These are phyloP conservation scores for Pinna nobilis DNA, from an alignment of 1,140 invertebrate genomes.

Conservation along the genomic window DNA sequence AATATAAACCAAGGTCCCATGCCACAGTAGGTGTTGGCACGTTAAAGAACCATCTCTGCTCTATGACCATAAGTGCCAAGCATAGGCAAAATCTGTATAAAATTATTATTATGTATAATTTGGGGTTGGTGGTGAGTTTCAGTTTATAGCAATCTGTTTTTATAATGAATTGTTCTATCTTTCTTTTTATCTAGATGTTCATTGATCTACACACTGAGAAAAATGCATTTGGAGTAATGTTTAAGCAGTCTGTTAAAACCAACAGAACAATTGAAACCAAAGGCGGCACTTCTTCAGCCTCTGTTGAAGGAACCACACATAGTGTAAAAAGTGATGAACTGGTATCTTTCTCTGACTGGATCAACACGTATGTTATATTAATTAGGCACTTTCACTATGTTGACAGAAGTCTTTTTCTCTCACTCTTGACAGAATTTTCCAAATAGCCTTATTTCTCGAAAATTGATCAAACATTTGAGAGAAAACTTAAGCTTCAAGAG, in stretches of 20 bases:
- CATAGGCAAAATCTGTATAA: background rate
- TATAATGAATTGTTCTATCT: constrained; percentile 26
- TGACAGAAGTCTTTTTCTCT: too few species aligned
- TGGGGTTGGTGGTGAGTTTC: background rate
- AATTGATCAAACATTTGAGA: too few species aligned
- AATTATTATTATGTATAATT: background rate
- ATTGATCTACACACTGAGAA: constrained; percentile 86
- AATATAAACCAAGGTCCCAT: too few species aligned
- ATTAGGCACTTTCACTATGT: too few species aligned
- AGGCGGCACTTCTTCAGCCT: constrained; percentile 95
- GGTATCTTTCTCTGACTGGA: constrained; percentile 99
- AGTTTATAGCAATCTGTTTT: background rate
- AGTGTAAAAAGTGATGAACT: constrained; percentile 90
- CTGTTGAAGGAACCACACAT: constrained; percentile 90
- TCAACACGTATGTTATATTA: constrained; percentile 86
- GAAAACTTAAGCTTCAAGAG: too few species aligned
- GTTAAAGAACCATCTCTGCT: background rate
- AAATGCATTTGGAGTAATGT: constrained; percentile 90
- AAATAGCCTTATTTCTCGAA: too few species aligned
- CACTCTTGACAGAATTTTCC: too few species aligned
- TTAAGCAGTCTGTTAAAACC: constrained; percentile 94
- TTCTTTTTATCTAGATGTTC: constrained; percentile 81
- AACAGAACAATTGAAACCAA: constrained; percentile 94
- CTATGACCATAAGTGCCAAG: background rate
- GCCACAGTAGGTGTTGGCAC: too few species aligned